Evolutionary conservation across 2,113 vertebrate species (phyloP), one percentile per base, ranked within the genome.

Genomic region (Ornithorhynchus anatinus): DNA sequence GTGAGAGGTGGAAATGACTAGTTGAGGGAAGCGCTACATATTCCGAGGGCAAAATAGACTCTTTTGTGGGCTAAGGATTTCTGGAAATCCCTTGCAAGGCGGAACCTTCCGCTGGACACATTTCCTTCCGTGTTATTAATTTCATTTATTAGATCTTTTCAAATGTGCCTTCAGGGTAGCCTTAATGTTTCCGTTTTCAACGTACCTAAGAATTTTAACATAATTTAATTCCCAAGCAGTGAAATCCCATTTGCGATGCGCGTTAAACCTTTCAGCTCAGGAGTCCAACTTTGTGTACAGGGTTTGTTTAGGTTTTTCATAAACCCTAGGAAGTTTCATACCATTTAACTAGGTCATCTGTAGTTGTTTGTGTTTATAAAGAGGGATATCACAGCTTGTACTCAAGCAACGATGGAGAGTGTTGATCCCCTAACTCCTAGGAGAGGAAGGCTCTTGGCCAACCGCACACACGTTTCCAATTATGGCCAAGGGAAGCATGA

Each of bases 221-320:
- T 48, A 63, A 59, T 52, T 53, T 57, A 22, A 57, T 69, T 68
- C 52, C 52, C 60, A 54, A 31, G 9, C 36, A 54, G 59, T 56
- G 54, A 72, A 67, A 16, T 37, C 69, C 12, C 8, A 40, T 72
- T 69, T 57, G 64, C 23, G 15, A 10, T 16, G 8, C 25, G 5
- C 25, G n/a, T 4, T 20, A 3, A 43, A 13, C 32, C 13, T 66
- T 61, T 72, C 38, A 44, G 53, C 37, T 61, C 27, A 33, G 1
- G 19, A 35, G 38, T 13, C 16, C 56, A 29, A 23, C 23, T 42
- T n/a, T 7, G 12, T n/a, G 67, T 52, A 2, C 1, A 14, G 6
- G 27, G 47, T 66, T 71, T 35, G 33, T 35, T 45, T 56, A 66
- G 38, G n/a, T n/a, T 16, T 25, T 38, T 68, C 27, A 60, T 37